Conservation (phyloP, 23 tunicate species). For the Clavelina lepadiformis region DNA sequence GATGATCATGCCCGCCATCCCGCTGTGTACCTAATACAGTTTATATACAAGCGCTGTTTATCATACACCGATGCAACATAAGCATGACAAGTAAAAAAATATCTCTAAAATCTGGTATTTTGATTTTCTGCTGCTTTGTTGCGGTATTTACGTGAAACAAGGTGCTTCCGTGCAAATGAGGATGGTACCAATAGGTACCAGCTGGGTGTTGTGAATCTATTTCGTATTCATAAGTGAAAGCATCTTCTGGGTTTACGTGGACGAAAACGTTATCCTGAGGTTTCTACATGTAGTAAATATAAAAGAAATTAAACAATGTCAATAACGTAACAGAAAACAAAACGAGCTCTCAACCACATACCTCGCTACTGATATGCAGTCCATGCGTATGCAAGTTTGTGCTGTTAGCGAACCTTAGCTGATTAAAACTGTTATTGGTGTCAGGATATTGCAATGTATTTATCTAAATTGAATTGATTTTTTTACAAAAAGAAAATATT, state of each 20-base stretch:
- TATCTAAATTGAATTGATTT: neutral
- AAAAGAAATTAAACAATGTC: neutral
- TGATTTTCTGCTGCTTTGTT: too few relatives aligned
- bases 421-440: neutral
- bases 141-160: conserved; percentile 64
- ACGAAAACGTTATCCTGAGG: conserved; percentile 75
- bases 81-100: too few relatives aligned
- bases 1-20: conserved; percentile 72
- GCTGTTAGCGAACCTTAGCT: conserved; percentile 31
- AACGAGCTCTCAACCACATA: conserved; percentile 1
- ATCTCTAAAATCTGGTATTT: too few relatives aligned
- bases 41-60: too few relatives aligned
- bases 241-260: conserved; percentile 30
- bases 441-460: conserved; percentile 13
- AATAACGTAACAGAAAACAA: neutral
- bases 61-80: too few relatives aligned
- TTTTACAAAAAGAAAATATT: neutral
- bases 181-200: conserved; percentile 89
- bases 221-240: conserved; percentile 28
- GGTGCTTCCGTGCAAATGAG: conserved; percentile 73
- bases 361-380: conserved; percentile 50
- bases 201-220: conserved; percentile 53
- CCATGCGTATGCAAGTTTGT: conserved; percentile 71
- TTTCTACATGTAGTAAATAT: too few relatives aligned
- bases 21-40: conserved; percentile 60